Evolutionary conservation across 2,797 vertebrate species (phyloP).

Genomic region (Macropus fuliginosus): DNA sequence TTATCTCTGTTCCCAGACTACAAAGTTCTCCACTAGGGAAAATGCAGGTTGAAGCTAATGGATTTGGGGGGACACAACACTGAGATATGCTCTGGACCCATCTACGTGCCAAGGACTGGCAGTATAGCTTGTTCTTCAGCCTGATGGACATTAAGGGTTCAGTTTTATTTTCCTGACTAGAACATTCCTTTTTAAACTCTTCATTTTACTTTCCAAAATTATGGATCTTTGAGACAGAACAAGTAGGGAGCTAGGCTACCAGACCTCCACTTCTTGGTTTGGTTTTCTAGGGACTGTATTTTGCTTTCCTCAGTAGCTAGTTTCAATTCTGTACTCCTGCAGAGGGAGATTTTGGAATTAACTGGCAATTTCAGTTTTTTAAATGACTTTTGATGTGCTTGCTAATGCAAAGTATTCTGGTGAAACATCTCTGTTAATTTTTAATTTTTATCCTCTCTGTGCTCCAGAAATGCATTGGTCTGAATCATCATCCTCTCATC

Average conservation of each 20-base stretch:
- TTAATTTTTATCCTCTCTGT: conserved; percentile 72
- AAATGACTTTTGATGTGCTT: conserved; percentile 70
- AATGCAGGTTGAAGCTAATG: not conserved
- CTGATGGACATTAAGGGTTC: conserved; percentile 68
- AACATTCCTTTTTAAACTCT: conserved; percentile 75
- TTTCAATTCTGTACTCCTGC: conserved; percentile 48
- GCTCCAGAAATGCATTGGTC: conserved; percentile 14
- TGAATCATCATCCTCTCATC: conserved; percentile 84
- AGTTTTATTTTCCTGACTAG: conserved; percentile 76
- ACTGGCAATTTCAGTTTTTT: conserved; percentile 69
- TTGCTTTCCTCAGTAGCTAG: conserved; percentile 30
- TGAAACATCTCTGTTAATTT: conserved; percentile 75
- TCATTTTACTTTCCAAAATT: conserved; percentile 73
- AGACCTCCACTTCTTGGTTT: conserved; percentile 4
- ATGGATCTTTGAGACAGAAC: conserved; percentile 58
- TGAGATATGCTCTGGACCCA: not conserved
- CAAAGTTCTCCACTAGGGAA: not conserved
- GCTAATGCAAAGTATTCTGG: conserved; percentile 65
- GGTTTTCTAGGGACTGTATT: conserved; percentile 59
- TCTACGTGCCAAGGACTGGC: not conserved
- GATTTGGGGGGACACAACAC: not conserved
- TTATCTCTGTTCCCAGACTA: not conserved
- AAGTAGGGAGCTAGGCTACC: not conserved
- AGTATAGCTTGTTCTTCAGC: conserved; percentile 47
- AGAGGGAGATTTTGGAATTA: conserved; percentile 64